Base-by-base conservation (phyloP, 2,888 invertebrate genomes). In the Drosophila emarginata region DNA sequence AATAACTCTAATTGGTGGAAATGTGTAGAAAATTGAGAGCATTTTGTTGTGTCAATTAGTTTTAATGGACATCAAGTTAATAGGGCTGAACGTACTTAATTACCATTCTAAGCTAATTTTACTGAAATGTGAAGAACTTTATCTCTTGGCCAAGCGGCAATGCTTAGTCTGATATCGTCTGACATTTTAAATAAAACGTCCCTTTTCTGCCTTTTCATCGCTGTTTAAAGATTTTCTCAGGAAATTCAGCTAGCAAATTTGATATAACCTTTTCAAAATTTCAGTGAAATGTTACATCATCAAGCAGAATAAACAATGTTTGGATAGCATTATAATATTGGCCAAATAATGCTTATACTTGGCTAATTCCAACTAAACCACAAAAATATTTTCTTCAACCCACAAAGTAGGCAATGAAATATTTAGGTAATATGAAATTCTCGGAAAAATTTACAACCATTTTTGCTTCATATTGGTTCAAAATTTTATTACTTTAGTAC, bases 51-150 rank as follows among this genome's bases (percentile, higher is more conserved):
- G 57, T 51, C 21, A 57, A 71, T 69, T 59, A 23, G 14, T 26
- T 59, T 72, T 50, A 59, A 70, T 70, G 72, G 12, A 28, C 39
- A 57, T 63, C 71, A 57, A 40, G 28, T 45, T 45, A 21, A 45
- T 45, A 45, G 21, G 11, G 15, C 40, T 18, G 15, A 45, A 15
- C 40, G 15, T 9, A 9, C 40, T 45, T 45, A 45, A 45, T 45
- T 45, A 45, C 18, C 18, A 12, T 18, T 45, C 58, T 58, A 72
- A 64, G 53, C 40, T 58, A 72, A 70, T 72, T 59, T 52, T 51
- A 9, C 26, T 32, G 0, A 6, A 32, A 32, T 32, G 11, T 9
- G 9, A 9, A 32, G 32, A 32, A 32, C 11, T 32, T 11, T 32
- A 32, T 32, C 32, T 32, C 32, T 32, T 32, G 9, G 9, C 32